Evolutionary conservation across 2,797 vertebrate genomes (phyloP).

Genomic region (Neomorphus geoffroyi): DNA sequence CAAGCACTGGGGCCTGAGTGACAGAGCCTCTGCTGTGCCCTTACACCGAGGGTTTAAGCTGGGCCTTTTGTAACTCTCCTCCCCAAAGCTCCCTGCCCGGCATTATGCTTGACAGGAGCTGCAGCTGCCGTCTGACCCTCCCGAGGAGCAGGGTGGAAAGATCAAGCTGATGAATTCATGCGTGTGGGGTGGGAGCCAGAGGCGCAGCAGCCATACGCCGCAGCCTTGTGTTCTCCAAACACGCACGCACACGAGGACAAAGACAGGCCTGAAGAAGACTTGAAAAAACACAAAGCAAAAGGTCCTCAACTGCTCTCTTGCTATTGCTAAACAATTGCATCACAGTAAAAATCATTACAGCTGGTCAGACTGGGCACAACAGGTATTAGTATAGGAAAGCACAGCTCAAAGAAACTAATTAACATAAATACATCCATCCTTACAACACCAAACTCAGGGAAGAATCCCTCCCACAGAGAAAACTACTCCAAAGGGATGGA

Average conservation of each 20-base stretch:
- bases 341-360: not conserved
- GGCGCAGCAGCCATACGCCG: rapidly evolving
- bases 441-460: rapidly evolving
- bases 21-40: conserved; percentile 22
- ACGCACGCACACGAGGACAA: rapidly evolving
- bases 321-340: not conserved
- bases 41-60: conserved; percentile 41
- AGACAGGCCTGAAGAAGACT: not conserved
- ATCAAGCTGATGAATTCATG: conserved; percentile 34
- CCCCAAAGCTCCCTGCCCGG: not conserved
- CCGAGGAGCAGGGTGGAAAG: conserved; percentile 4
- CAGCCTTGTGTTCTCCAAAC: not conserved
- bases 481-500: not conserved
- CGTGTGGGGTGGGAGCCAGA: rapidly evolving
- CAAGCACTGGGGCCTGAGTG: not conserved
- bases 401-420: not conserved
- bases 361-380: not conserved
- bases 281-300: not conserved
- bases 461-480: not conserved
- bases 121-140: conserved; percentile 46
- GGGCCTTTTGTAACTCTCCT: conserved; percentile 20
- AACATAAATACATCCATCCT: not conserved
- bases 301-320: not conserved
- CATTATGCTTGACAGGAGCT: conserved; percentile 26
- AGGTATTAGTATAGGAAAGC: rapidly evolving